A percentile compares a stretch with the other conserved stretches of the same genome.
Conservation (phyloP, 2,888 invertebrate species). For the Hyalella azteca region DNA sequence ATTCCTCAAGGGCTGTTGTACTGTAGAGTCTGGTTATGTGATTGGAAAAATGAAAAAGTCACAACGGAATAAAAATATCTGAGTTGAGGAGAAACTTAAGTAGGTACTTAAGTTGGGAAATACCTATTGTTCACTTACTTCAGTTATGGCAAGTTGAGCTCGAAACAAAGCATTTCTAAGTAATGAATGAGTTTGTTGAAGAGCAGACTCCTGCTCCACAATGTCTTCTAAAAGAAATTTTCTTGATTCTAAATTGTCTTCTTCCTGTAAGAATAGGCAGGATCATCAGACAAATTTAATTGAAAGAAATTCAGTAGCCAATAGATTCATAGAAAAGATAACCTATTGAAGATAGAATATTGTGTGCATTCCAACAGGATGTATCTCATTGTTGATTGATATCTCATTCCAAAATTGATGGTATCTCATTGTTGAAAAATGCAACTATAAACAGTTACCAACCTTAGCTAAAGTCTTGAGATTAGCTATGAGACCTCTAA, state of each 20-base stretch:
- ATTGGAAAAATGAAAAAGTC: too few species aligned
- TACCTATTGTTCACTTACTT: too few species aligned
- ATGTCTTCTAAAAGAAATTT: conserved; percentile 42
- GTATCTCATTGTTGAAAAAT: too few species aligned
- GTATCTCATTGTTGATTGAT: not conserved
- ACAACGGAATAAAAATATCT: too few species aligned
- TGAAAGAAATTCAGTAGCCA: not conserved
- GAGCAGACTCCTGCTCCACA: conserved; percentile 44
- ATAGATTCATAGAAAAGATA: too few species aligned
- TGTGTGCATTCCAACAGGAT: not conserved
- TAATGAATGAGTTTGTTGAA: conserved; percentile 49
- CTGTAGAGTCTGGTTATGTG: too few species aligned
- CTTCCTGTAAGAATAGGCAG: conserved; percentile 42
- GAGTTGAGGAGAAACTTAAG: too few species aligned
- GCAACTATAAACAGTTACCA: too few species aligned
- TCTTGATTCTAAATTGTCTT: conserved; percentile 40
- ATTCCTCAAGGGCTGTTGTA: too few species aligned
- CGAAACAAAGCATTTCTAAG: conserved; percentile 51
- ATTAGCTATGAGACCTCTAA: conserved; percentile 46
- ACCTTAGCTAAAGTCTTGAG: conserved; percentile 49
- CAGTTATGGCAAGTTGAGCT: conserved; percentile 54
- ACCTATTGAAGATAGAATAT: not conserved
- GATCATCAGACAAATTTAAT: not conserved
- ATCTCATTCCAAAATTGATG: not conserved
- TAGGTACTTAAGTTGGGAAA: too few species aligned